phyloP scores from a whole-genome alignment of 2,888 invertebrate species.

The Xylocampa areola region DNA sequence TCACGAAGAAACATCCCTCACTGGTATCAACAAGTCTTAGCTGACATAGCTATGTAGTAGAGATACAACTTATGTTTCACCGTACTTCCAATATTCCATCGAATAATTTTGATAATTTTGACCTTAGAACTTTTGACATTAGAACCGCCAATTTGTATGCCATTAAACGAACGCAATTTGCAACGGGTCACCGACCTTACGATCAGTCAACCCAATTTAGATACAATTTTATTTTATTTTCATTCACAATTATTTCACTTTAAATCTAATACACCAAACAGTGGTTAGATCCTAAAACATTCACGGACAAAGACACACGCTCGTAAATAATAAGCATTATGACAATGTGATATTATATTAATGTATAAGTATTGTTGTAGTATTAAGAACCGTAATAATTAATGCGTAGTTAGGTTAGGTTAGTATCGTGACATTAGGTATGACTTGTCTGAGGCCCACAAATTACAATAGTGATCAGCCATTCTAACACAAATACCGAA shows the following conservation, averaged over 20 bases:
- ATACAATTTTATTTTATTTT: slow-evolving; percentile 74
- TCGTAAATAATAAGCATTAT: slow-evolving; percentile 90
- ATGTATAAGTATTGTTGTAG: slow-evolving; percentile 87
- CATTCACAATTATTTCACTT: slow-evolving; percentile 78
- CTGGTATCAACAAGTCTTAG: slow-evolving; percentile 86
- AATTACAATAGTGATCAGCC: slow-evolving; percentile 89
- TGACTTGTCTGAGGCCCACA: slow-evolving; percentile 86
- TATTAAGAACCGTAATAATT: slow-evolving; percentile 88
- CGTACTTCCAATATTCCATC: slow-evolving; percentile 70
- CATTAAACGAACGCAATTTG: slow-evolving; percentile 78
- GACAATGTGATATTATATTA: slow-evolving; percentile 90
- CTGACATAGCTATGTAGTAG: slow-evolving; percentile 78
- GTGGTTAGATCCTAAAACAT: slow-evolving; percentile 88
- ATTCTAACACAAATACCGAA: slow-evolving; percentile 88
- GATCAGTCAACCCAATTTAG: slow-evolving; percentile 74
- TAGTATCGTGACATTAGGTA: slow-evolving; percentile 81
- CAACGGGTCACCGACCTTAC: slow-evolving; percentile 63
- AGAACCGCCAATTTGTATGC: slow-evolving; percentile 65
- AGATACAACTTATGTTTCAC: slow-evolving; percentile 80
- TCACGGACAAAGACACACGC: slow-evolving; percentile 90
- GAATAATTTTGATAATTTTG: slow-evolving; percentile 84
- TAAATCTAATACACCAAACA: slow-evolving; percentile 88
- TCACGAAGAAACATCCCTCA: slow-evolving; percentile 91
- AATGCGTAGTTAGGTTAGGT: slow-evolving; percentile 88
- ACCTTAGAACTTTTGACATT: slow-evolving; percentile 68